Conservation (phyloP, 2,113 vertebrate genomes). For the Hypocryptadius cinnamomeus region DNA sequence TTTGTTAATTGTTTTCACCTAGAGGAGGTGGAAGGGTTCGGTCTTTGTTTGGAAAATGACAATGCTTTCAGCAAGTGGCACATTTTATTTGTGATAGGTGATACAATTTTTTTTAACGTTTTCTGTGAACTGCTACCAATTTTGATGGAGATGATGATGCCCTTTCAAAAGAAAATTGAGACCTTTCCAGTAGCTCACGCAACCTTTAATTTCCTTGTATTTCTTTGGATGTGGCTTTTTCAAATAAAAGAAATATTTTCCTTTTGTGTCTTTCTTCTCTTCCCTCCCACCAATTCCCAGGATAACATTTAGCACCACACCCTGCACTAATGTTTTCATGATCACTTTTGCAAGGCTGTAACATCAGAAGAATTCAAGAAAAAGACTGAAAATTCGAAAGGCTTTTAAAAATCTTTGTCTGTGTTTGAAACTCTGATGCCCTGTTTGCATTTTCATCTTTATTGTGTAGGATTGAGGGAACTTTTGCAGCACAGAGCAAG, state of each 20-base stretch:
- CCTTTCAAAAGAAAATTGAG: conserved; percentile 45
- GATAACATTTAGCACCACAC: neutral
- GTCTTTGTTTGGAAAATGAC: conserved; percentile 47
- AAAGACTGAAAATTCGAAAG: neutral
- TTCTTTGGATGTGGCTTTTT: neutral
- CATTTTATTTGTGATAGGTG: neutral
- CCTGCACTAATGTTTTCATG: neutral
- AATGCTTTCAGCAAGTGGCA: neutral
- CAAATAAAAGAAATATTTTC: neutral
- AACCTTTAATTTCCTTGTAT: neutral
- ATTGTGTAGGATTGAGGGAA: neutral
- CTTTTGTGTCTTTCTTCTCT: neutral
- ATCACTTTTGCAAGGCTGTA: neutral
- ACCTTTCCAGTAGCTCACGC: neutral
- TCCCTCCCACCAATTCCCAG: neutral
- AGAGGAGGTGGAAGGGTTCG: conserved; percentile 48
- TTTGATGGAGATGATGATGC: neutral
- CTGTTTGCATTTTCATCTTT: neutral
- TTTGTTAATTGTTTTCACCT: conserved; percentile 57
- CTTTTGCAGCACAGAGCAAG: neutral
- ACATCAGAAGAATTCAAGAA: neutral
- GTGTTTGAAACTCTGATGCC: neutral
- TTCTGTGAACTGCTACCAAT: neutral
- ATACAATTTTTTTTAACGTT: neutral
- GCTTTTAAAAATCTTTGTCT: neutral